phyloP scores from a whole-genome alignment of 2,888 invertebrate genomes.

The Drosophila helvetica region DNA sequence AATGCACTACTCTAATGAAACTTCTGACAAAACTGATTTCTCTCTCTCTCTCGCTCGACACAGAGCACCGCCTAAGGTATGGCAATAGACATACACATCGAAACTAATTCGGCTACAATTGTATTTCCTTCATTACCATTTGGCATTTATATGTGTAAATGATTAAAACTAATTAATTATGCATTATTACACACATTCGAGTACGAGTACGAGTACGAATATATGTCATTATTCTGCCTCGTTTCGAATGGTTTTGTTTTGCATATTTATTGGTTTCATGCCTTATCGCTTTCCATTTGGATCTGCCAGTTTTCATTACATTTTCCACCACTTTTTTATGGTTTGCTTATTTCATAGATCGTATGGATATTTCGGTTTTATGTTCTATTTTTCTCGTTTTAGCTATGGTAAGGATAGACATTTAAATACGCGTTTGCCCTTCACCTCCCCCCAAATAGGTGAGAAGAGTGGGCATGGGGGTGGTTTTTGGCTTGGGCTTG shows the following conservation, averaged over 20 bases:
- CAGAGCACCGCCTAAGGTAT: not conserved
- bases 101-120: conserved; percentile 16
- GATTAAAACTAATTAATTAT: conserved; percentile 42
- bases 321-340: not conserved
- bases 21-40: not conserved
- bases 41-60: not conserved
- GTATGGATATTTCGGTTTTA: conserved; percentile 8
- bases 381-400: conserved; percentile 10
- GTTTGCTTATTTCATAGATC: conserved; percentile 39
- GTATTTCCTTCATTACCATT: not conserved
- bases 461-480: conserved; percentile 2
- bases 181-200: conserved; percentile 25
- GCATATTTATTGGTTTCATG: not conserved
- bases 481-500: conserved; percentile 16
- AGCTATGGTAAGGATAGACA: conserved; percentile 62
- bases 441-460: conserved; percentile 4
- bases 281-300: not conserved
- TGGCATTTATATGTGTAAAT: conserved; percentile 34
- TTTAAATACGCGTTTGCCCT: conserved; percentile 66
- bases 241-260: conserved; percentile 6
- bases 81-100: not conserved
- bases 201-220: not conserved
- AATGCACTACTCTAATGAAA: too few species aligned
- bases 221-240: not conserved
- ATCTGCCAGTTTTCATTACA: not conserved